Evolutionary conservation across 2,113 vertebrate genomes (phyloP).

Genomic region (Gorsachius goisagi): DNA sequence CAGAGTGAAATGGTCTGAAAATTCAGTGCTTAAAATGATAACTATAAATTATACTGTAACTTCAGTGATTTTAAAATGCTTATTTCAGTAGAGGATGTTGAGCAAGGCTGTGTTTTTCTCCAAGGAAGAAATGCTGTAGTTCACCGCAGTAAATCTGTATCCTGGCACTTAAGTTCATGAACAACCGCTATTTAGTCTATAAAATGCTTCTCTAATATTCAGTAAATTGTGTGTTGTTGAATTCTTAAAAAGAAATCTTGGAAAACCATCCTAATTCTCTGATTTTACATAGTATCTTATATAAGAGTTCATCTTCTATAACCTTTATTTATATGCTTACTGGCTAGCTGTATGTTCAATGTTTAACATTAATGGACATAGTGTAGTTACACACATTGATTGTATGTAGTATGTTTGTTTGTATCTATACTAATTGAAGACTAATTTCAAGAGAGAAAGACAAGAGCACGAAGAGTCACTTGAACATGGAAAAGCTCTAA

Average conservation of each 20-base stretch:
- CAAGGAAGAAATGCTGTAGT: conserved; percentile 7
- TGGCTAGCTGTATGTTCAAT: not conserved
- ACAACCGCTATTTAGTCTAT: not conserved
- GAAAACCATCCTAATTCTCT: not conserved
- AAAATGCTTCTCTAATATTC: conserved; percentile 8
- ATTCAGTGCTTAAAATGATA: conserved; percentile 34
- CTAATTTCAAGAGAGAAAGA: not conserved
- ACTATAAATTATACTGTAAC: conserved; percentile 39
- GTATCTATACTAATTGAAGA: not conserved
- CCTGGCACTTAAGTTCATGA: not conserved
- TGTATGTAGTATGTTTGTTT: not conserved
- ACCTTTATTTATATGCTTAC: not conserved
- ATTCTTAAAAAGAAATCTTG: not conserved
- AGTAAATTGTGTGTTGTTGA: not conserved
- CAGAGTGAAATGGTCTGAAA: conserved; percentile 33
- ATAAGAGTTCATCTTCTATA: not conserved
- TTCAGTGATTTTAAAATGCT: conserved; percentile 3
- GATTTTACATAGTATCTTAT: not conserved
- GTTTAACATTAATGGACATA: not conserved
- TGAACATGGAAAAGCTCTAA: not conserved
- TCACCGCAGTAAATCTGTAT: conserved; percentile 20
- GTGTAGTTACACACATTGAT: not conserved
- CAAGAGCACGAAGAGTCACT: not conserved
- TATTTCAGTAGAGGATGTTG: not conserved
- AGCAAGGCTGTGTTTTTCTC: conserved; percentile 1